phyloP scores from a whole-genome alignment of 2,888 invertebrate genomes.

The Digitonthophagus gazella region DNA sequence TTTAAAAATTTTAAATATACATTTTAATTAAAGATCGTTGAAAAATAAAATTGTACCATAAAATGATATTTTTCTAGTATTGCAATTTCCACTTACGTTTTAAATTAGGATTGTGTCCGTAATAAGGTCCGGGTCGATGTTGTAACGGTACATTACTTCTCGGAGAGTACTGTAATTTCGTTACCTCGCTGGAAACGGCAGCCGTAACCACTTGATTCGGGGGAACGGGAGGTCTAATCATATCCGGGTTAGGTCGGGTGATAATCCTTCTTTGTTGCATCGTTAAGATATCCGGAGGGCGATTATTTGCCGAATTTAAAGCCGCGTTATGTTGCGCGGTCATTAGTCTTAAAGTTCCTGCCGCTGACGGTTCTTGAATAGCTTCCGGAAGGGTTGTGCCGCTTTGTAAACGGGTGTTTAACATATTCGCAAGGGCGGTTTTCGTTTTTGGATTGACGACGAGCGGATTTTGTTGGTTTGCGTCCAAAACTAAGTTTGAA shows the following conservation, averaged over 20 bases:
- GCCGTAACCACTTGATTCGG: conserved; percentile 38
- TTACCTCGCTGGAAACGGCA: conserved; percentile 28
- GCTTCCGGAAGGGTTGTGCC: conserved; percentile 49
- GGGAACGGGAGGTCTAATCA: conserved; percentile 49
- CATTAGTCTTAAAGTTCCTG: conserved; percentile 72
- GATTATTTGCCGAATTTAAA: conserved; percentile 50
- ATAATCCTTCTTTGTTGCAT: conserved; percentile 54
- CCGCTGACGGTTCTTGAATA: conserved; percentile 60
- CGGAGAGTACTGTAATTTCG: conserved; percentile 49
- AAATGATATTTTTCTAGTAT: too few relatives aligned
- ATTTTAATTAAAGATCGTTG: too few relatives aligned
- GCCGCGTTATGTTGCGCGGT: conserved; percentile 77
- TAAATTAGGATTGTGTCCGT: conserved; percentile 89
- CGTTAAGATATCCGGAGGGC: conserved; percentile 56
- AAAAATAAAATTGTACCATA: too few relatives aligned
- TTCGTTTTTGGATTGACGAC: conserved; percentile 88
- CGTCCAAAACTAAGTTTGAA: neutral
- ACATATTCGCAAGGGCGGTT: conserved; percentile 92
- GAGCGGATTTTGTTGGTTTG: conserved; percentile 52
- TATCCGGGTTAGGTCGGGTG: conserved; percentile 37
- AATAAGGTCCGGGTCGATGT: conserved; percentile 66
- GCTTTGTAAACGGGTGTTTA: conserved; percentile 74
- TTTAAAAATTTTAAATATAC: too few relatives aligned
- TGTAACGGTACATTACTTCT: conserved; percentile 53
- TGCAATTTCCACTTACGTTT: conserved; percentile 54